Conservation (phyloP, 2,797 vertebrate species). For the Gymnocypris eckloni region DNA sequence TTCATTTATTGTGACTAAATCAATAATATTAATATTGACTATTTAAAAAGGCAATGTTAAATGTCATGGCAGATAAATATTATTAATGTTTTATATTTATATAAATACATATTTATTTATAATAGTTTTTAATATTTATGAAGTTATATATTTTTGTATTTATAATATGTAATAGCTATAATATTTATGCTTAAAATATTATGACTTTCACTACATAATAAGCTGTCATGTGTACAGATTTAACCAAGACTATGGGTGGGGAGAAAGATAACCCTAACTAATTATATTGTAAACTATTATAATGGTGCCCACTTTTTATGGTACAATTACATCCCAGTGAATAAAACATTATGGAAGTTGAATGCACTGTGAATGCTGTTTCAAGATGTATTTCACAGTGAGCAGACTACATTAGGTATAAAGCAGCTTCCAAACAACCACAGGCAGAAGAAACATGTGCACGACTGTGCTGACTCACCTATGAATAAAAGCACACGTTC, state of each 20-base stretch:
- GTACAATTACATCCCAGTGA: neutral
- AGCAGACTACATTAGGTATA: slow-evolving; percentile 35
- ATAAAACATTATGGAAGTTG: slow-evolving; percentile 12
- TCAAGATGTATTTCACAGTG: slow-evolving; percentile 12
- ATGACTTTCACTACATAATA: neutral
- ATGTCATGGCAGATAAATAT: neutral
- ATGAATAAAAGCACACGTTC: slow-evolving; percentile 30
- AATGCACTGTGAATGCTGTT: slow-evolving; percentile 15
- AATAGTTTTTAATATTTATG: neutral
- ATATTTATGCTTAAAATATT: neutral
- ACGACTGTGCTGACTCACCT: slow-evolving; percentile 31
- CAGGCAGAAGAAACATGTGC: slow-evolving; percentile 12
- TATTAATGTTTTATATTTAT: neutral
- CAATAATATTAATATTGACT: neutral
- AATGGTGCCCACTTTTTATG: neutral
- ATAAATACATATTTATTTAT: neutral
- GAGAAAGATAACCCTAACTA: neutral
- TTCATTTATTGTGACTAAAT: neutral
- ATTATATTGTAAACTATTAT: neutral
- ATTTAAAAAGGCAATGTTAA: neutral
- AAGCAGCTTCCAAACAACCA: slow-evolving; percentile 23
- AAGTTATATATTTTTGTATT: neutral
- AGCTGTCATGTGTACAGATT: neutral
- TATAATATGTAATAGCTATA: neutral
- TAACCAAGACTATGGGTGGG: neutral